Evolutionary conservation across 2,888 invertebrate genomes (phyloP).

Genomic region (Mellilla xanthometata): DNA sequence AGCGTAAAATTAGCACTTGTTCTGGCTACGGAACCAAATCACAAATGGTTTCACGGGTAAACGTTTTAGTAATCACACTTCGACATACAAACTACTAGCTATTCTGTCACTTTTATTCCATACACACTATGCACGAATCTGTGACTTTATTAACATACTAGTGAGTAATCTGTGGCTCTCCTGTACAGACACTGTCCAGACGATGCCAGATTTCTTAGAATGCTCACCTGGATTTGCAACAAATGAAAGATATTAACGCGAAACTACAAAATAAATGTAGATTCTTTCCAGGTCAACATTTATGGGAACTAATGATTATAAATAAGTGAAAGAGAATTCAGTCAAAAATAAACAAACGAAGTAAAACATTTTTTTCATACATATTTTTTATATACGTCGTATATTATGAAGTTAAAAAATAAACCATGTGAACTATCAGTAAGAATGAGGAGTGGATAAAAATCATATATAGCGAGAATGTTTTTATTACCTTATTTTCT

Average conservation of each 20-base stretch:
- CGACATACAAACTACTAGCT: not conserved
- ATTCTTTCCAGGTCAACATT: no score
- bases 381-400: no score
- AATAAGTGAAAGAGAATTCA: no score
- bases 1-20: constrained; percentile 22
- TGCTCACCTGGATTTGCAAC: constrained; percentile 44
- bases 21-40: constrained; percentile 15
- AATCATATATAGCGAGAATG: no score
- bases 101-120: not conserved
- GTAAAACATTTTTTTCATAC: no score
- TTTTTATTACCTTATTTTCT: no score
- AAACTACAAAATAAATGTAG: constrained; percentile 1
- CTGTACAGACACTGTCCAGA: constrained; percentile 47
- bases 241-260: constrained; percentile 35
- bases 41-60: constrained; percentile 10
- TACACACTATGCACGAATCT: constrained; percentile 1
- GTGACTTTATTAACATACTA: constrained; percentile 4
- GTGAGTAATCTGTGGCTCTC: constrained; percentile 3
- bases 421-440: no score
- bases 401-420: no score
- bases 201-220: constrained; percentile 37
- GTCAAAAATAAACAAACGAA: no score
- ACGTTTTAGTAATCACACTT: not conserved
- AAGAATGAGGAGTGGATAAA: no score
- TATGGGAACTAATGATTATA: no score